Base-by-base conservation (phyloP, 2,113 vertebrate species). In the Aldabrachelys gigantea region DNA sequence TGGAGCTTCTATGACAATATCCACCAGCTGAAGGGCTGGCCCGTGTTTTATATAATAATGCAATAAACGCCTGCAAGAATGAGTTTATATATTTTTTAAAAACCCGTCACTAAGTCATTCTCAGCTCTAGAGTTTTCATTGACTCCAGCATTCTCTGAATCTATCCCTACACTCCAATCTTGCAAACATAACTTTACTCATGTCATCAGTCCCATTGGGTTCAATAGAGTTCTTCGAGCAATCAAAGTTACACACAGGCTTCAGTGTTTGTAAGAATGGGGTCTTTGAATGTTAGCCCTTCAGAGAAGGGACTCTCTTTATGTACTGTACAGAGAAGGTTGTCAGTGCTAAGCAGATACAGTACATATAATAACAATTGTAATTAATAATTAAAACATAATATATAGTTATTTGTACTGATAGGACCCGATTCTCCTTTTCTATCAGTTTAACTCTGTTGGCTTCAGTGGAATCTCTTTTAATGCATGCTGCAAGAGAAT, bases 381-480 rank as follows among this genome's bases (percentile, higher is more conserved):
- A 59, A 59, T 59, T 57, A 35, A 35, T 65, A 62, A 17, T 62
- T 13, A 7, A 16, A 65, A 65, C 31, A 35, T 35, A 65, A 65
- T 62, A 35, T 62, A 62, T 29, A 62, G 59, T 62, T 62, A 62
- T 41, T 41, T 25, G 38, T 41, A 75, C 21, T 44, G 31, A 25
- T 80, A 47, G 83, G 85, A 62, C 47, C 82, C 83, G 69, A 72
- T 62, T 96, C 87, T 62, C 85, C 54, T 94, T 93, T 95, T 82
- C 49, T 78, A 3, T 84, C 82, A 44, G 35, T 89, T 95, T 91
- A 82, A 85, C 85, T 56, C 8, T n/a, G 92, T 89, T 80, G 72
- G n/a, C 22, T 86, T 80, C 85, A 82, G 76, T 54, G 17, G 57
- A 79, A 9, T 72, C 1, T 0, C 8, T 88, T 38, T 24, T 62